Conservation (phyloP, 2,797 vertebrate genomes). For the Artibeus lituratus region DNA sequence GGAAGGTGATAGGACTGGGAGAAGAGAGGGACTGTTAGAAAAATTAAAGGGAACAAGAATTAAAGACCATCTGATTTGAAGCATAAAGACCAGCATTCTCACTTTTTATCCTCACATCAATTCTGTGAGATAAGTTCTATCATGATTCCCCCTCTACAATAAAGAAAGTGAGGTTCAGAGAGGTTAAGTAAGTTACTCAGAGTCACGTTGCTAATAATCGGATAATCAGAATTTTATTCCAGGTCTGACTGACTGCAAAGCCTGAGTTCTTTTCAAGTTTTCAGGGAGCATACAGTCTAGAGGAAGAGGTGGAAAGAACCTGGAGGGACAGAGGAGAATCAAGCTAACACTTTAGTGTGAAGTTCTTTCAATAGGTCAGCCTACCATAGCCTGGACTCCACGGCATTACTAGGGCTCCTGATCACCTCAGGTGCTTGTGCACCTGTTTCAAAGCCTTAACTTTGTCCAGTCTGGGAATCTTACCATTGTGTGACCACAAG, state of each 20-base stretch:
- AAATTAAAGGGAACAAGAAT: neutral
- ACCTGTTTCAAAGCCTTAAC: neutral
- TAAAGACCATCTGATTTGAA: neutral
- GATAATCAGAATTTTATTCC: neutral
- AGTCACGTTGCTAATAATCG: neutral
- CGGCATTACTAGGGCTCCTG: neutral
- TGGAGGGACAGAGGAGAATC: neutral
- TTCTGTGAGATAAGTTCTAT: neutral
- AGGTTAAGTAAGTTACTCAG: neutral
- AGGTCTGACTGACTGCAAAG: neutral
- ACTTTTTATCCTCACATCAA: neutral
- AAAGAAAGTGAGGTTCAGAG: neutral
- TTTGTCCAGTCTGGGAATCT: neutral
- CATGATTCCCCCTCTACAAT: neutral
- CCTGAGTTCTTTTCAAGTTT: neutral
- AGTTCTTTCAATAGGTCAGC: neutral
- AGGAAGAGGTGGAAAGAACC: neutral
- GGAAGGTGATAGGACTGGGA: neutral
- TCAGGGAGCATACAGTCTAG: neutral
- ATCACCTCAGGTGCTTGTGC: neutral
- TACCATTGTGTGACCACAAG: neutral
- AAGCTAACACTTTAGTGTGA: neutral
- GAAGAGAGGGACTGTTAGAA: neutral
- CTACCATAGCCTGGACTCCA: neutral
- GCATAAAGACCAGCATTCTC: neutral